phyloP scores from a whole-genome alignment of 2,888 invertebrate genomes.

The Agriopis marginaria region DNA sequence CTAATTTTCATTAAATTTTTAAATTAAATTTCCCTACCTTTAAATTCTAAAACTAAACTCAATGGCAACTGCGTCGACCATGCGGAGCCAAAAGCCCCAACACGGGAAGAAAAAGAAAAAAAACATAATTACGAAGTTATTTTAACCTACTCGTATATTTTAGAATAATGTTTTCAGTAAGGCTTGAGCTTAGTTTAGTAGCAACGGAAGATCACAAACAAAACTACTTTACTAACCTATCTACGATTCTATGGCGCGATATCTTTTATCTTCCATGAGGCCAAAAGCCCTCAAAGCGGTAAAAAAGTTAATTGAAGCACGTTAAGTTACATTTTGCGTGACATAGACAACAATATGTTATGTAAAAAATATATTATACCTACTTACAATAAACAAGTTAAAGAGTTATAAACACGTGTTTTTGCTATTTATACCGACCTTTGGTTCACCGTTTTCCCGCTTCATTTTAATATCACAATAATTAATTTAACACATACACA shows the following conservation, averaged over 20 bases:
- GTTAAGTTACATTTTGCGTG: background rate
- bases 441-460: slow-evolving; percentile 55
- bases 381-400: background rate
- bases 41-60: too few species aligned
- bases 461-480: slow-evolving; percentile 46
- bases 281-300: background rate
- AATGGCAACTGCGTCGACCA: too few species aligned
- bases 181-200: background rate
- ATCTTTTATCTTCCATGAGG: too few species aligned
- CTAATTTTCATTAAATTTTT: too few species aligned
- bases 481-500: slow-evolving; percentile 39
- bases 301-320: background rate
- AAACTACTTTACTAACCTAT: background rate
- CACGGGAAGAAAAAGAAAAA: too few species aligned
- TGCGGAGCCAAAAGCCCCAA: too few species aligned
- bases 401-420: background rate
- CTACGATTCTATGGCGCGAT: too few species aligned
- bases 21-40: too few species aligned
- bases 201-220: background rate
- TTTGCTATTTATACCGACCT: slow-evolving; percentile 50
- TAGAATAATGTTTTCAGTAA: background rate
- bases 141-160: too few species aligned
- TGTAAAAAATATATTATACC: background rate
- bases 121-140: too few species aligned
- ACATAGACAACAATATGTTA: background rate